Evolutionary conservation across 2,113 vertebrate genomes (phyloP).

Genomic region (Prionailurus bengalensis): DNA sequence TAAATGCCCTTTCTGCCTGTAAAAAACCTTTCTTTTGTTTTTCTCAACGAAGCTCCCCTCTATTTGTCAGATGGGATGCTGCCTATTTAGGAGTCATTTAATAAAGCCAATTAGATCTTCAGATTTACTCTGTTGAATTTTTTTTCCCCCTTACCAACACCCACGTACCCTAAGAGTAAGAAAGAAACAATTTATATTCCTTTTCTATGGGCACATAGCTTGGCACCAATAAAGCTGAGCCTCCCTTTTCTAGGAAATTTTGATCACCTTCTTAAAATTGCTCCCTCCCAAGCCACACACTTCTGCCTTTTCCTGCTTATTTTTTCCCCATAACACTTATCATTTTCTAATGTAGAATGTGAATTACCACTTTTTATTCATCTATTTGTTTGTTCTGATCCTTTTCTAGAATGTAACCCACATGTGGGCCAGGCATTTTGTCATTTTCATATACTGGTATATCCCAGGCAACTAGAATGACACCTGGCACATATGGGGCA

Average conservation of each 20-base stretch:
- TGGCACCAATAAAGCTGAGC: neutral
- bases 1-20: neutral
- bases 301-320: neutral
- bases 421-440: neutral
- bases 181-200: neutral
- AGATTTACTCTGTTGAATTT: neutral
- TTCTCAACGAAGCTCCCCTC: neutral
- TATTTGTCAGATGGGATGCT: neutral
- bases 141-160: neutral
- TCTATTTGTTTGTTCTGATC: neutral
- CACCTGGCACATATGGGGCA: neutral
- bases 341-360: neutral
- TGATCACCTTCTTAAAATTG: neutral
- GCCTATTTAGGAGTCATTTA: neutral
- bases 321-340: neutral
- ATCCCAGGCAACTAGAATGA: neutral
- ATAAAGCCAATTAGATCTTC: neutral
- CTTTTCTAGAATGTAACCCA: neutral
- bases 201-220: neutral
- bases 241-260: neutral
- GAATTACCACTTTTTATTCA: neutral
- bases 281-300: neutral
- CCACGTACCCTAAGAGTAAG: neutral
- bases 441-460: neutral
- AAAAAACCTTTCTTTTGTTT: neutral